These are phyloP conservation scores for Phocoena phocoena DNA, from an alignment of 2,113 vertebrate species.

Conservation along the genomic window DNA sequence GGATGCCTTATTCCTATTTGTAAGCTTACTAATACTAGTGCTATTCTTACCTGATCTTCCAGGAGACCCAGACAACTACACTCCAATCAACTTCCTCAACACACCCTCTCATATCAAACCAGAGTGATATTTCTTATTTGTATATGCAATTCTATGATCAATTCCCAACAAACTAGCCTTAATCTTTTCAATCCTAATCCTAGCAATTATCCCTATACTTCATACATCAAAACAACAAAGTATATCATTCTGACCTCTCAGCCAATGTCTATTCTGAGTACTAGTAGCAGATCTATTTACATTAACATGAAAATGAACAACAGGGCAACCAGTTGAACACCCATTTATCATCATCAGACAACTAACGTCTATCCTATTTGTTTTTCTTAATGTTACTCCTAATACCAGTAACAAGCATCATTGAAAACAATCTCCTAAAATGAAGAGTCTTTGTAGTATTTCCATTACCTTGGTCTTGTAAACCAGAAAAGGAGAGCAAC, in stretches of 20 bases:
- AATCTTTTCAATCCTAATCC: background rate
- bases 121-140: conserved; percentile 47
- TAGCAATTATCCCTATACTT: background rate
- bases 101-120: background rate
- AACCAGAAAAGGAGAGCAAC: background rate
- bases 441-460: background rate
- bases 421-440: background rate
- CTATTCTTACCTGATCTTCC: background rate
- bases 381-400: background rate
- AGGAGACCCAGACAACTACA: conserved; percentile 41
- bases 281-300: background rate
- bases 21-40: background rate
- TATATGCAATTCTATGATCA: conserved; percentile 24
- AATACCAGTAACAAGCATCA: background rate
- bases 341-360: conserved; percentile 8
- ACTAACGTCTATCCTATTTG: background rate
- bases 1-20: background rate
- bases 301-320: background rate
- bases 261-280: too few species aligned
- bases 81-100: background rate
- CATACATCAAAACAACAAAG: conserved; percentile 44
- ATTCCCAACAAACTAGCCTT: background rate
- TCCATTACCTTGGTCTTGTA: background rate
- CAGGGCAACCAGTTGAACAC: conserved; percentile 33
- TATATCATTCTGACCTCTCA: too few species aligned